Conservation (phyloP, 2,888 invertebrate genomes). For the Anthoptus insignis region DNA sequence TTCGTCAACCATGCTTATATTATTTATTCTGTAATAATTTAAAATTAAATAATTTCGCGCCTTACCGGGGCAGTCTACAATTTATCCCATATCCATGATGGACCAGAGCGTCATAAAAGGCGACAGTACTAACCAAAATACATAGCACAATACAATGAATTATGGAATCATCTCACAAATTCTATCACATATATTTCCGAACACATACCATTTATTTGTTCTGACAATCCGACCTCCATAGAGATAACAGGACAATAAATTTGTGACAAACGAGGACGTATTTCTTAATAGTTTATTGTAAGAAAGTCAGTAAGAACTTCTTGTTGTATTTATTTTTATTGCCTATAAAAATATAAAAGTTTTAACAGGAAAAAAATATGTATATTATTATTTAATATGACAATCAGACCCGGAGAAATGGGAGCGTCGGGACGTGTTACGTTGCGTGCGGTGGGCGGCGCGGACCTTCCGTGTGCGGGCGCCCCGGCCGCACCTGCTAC, state of each 20-base stretch:
- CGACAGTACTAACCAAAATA: background rate
- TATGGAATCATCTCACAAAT: background rate
- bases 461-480: conserved; percentile 79
- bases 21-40: too few relatives aligned
- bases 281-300: background rate
- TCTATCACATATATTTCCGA: background rate
- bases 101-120: too few relatives aligned
- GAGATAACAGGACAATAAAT: conserved; percentile 59
- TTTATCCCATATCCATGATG: too few relatives aligned
- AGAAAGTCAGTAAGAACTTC: background rate
- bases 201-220: background rate
- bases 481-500: conserved; percentile 79
- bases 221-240: conserved; percentile 35
- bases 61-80: too few relatives aligned
- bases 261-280: conserved; percentile 41
- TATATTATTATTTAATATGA: too few relatives aligned
- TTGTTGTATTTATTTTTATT: background rate
- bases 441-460: conserved; percentile 85
- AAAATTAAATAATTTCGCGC: too few relatives aligned
- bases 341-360: too few relatives aligned
- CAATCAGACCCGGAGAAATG: conserved; percentile 85
- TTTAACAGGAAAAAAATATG: too few relatives aligned
- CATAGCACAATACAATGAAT: background rate
- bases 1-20: too few relatives aligned
- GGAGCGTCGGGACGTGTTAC: conserved; percentile 78